phyloP scores from a whole-genome alignment of 2,113 vertebrate genomes.

The Salvelinus alpinus region DNA sequence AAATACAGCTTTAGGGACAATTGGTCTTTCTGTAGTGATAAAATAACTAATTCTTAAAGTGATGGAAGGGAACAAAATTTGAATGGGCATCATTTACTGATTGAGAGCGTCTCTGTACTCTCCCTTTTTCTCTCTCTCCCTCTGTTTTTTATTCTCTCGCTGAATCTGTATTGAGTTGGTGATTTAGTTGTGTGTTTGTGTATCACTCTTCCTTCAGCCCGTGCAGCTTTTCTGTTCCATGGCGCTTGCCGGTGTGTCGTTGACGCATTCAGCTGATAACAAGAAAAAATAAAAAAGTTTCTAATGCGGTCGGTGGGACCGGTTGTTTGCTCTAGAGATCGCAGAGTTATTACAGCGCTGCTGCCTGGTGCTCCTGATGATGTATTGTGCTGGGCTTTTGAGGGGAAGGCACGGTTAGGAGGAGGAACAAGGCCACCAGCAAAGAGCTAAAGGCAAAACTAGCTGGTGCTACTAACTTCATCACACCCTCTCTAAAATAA shows the following conservation, averaged over 20 bases:
- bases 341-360: slow-evolving; percentile 78
- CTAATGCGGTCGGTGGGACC: slow-evolving; percentile 67
- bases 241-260: slow-evolving; percentile 52
- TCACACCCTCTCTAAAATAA: slow-evolving; percentile 61
- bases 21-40: slow-evolving; percentile 82
- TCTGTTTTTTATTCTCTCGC: slow-evolving; percentile 55
- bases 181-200: slow-evolving; percentile 79
- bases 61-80: slow-evolving; percentile 80
- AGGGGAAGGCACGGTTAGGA: slow-evolving; percentile 63
- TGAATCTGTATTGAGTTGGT: slow-evolving; percentile 78
- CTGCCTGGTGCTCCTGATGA: slow-evolving; percentile 67
- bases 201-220: slow-evolving; percentile 40
- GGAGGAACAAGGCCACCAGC: slow-evolving; percentile 38
- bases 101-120: slow-evolving; percentile 57
- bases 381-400: slow-evolving; percentile 77
- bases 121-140: slow-evolving; percentile 52
- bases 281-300: slow-evolving; percentile 56
- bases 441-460: slow-evolving; percentile 66
- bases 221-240: not conserved
- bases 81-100: slow-evolving; percentile 85
- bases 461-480: slow-evolving; percentile 51
- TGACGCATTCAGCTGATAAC: slow-evolving; percentile 71
- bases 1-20: slow-evolving; percentile 80
- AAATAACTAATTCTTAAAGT: slow-evolving; percentile 82
- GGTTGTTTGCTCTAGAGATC: slow-evolving; percentile 83